Evolutionary conservation across 1,140 invertebrate genomes (phyloP).

Genomic region (Ceratoteleas bidentatus): DNA sequence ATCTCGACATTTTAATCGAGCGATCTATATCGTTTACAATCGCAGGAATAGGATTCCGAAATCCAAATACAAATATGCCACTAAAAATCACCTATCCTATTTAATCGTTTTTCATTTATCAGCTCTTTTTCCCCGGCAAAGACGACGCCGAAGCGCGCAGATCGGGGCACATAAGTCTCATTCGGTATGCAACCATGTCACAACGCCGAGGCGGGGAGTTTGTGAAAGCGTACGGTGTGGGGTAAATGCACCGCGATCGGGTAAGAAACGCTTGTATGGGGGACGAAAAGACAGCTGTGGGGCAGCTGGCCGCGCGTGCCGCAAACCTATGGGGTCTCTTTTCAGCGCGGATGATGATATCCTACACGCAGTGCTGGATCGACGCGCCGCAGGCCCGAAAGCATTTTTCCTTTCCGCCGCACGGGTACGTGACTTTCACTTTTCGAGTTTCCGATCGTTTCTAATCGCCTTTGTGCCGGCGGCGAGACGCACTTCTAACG

Average conservation of each 20-base stretch:
- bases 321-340: conserved; percentile 81
- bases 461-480: conserved; percentile 16
- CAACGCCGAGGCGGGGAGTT: conserved; percentile 56
- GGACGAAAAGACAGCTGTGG: conserved; percentile 80
- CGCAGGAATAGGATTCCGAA: too few relatives aligned
- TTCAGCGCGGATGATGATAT: conserved; percentile 73
- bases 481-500: neutral
- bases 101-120: too few relatives aligned
- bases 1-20: too few relatives aligned
- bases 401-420: neutral
- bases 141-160: conserved; percentile 2
- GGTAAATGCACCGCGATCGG: conserved; percentile 73
- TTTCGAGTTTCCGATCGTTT: conserved; percentile 15
- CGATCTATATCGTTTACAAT: too few relatives aligned
- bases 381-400: conserved; percentile 48
- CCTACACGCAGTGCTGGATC: conserved; percentile 71
- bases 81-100: too few relatives aligned
- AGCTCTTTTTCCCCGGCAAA: conserved; percentile 41
- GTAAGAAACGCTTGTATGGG: conserved; percentile 73
- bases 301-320: conserved; percentile 82
- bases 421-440: conserved; percentile 43
- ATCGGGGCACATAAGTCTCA: conserved; percentile 49
- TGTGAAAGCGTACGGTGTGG: conserved; percentile 68
- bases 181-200: conserved; percentile 64
- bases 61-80: too few relatives aligned